A percentile compares a stretch with the other conserved stretches of the same genome.
These are phyloP conservation scores for Drosophila longiperda DNA, from an alignment of 2,888 invertebrate species.

Conservation along the genomic window DNA sequence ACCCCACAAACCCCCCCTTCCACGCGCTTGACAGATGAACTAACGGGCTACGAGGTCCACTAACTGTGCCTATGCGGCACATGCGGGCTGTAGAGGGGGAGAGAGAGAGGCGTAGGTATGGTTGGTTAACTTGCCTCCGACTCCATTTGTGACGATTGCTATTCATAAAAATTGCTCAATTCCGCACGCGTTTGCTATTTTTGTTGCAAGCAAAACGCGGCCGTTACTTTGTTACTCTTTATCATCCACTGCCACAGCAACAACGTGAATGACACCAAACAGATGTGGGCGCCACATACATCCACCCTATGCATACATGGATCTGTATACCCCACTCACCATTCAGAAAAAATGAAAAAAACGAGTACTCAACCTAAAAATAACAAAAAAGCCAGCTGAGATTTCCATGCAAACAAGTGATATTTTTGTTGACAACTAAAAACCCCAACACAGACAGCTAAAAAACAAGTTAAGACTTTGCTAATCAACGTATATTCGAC, in stretches of 20 bases:
- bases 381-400: conserved; percentile 35
- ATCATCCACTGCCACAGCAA: conserved; percentile 40
- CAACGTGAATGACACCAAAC: conserved; percentile 61
- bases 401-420: conserved; percentile 76
- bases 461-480: conserved; percentile 27
- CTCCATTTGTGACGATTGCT: conserved; percentile 72
- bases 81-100: neutral
- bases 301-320: conserved; percentile 1
- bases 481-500: neutral
- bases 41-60: conserved; percentile 46
- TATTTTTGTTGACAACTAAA: conserved; percentile 80
- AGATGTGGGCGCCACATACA: conserved; percentile 48
- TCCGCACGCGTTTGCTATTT: conserved; percentile 79
- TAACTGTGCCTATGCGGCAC: conserved; percentile 31
- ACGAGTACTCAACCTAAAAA: conserved; percentile 7
- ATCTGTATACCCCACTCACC: conserved; percentile 9
- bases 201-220: conserved; percentile 43
- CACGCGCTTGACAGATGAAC: conserved; percentile 67
- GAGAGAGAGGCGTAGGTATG: neutral
- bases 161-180: conserved; percentile 82
- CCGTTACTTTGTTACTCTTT: conserved; percentile 58
- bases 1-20: neutral
- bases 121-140: conserved; percentile 15
- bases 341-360: conserved; percentile 8
- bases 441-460: conserved; percentile 30